phyloP scores from a whole-genome alignment of 2,888 invertebrate species.

The Cordilura impudica region DNA sequence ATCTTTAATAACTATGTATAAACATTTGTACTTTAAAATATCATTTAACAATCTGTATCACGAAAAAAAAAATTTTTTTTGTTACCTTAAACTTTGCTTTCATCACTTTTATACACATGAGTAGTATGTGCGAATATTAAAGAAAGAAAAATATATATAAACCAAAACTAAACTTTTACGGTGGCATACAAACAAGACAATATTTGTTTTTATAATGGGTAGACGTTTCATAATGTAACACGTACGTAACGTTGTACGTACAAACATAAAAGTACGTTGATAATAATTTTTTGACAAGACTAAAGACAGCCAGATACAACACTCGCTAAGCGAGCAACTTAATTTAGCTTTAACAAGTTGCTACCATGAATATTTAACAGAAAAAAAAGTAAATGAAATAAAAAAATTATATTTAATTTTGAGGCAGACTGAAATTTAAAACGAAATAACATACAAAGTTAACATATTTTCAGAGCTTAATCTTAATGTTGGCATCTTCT shows the following conservation, averaged over 20 bases:
- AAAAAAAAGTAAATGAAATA: conserved; percentile 22
- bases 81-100: too few relatives aligned
- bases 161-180: background rate
- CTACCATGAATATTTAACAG: background rate
- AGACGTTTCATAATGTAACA: conserved; percentile 49
- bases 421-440: conserved; percentile 41
- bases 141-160: too few relatives aligned
- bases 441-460: conserved; percentile 33
- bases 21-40: too few relatives aligned
- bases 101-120: too few relatives aligned
- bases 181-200: conserved; percentile 12
- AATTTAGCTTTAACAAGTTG: conserved; percentile 48
- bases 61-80: too few relatives aligned
- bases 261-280: too few relatives aligned
- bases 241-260: conserved; percentile 29
- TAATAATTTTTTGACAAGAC: conserved; percentile 57
- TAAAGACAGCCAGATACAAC: conserved; percentile 11
- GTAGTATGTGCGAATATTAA: too few relatives aligned
- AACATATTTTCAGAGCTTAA: conserved; percentile 33
- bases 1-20: too few relatives aligned
- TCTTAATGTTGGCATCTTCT: conserved; percentile 56
- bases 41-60: too few relatives aligned
- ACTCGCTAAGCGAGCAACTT: conserved; percentile 51
- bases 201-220: conserved; percentile 23
- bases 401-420: conserved; percentile 10